These are phyloP conservation scores for Falco punctatus DNA, from an alignment of 2,113 vertebrate genomes.

Conservation along the genomic window DNA sequence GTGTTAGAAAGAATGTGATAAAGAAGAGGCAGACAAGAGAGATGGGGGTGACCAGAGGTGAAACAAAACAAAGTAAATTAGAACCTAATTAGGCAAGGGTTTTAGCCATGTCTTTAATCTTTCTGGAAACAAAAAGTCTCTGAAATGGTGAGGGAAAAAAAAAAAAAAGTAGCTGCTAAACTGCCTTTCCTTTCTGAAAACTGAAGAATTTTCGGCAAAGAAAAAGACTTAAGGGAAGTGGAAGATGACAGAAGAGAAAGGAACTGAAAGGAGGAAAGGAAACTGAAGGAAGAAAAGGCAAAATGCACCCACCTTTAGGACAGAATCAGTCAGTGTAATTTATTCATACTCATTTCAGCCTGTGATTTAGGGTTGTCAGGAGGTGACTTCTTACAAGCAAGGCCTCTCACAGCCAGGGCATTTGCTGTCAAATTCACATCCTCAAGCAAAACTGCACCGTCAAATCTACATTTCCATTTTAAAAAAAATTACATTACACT, in stretches of 20 bases:
- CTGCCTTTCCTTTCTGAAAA: neutral
- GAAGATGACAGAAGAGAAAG: neutral
- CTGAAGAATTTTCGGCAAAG: neutral
- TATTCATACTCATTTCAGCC: neutral
- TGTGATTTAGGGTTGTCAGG: constrained; percentile 30
- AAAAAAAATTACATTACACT: neutral
- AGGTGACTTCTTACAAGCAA: constrained; percentile 15
- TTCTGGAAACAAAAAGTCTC: neutral
- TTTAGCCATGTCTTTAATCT: neutral
- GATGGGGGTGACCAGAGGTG: neutral
- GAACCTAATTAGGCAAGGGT: neutral
- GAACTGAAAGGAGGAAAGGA: neutral
- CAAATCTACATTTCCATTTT: neutral
- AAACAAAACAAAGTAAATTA: neutral
- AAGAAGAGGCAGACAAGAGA: neutral
- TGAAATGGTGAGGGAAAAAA: neutral
- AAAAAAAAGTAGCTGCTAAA: neutral
- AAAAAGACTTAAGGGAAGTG: neutral
- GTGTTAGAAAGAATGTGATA: neutral
- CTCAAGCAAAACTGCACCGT: neutral
- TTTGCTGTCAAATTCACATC: constrained; percentile 27
- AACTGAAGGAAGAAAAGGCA: neutral
- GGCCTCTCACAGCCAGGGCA: neutral
- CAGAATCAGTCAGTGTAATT: neutral
- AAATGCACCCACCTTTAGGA: neutral